phyloP scores from a whole-genome alignment of 2,888 invertebrate species.

The Drosophila percnosoma region DNA sequence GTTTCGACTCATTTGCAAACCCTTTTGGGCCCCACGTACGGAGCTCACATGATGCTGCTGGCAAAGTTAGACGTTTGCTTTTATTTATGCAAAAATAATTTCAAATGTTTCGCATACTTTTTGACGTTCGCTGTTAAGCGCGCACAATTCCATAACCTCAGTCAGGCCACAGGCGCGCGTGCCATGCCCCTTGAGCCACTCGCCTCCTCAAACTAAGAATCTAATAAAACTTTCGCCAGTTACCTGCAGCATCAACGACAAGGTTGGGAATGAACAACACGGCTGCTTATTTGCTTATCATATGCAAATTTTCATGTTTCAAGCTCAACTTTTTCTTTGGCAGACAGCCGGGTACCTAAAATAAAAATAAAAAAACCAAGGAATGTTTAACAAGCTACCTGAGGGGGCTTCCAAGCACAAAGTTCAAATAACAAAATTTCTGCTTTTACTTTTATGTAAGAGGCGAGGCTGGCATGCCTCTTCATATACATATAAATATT shows the following conservation, averaged over 20 bases:
- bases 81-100: conserved; percentile 80
- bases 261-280: conserved; percentile 37
- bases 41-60: conserved; percentile 20
- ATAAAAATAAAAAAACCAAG: conserved; percentile 49
- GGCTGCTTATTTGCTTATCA: conserved; percentile 75
- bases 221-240: conserved; percentile 78
- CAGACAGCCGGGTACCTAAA: conserved; percentile 13
- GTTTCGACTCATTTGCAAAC: conserved; percentile 64
- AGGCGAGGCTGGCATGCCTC: conserved; percentile 29
- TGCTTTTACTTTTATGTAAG: conserved; percentile 60
- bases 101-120: conserved; percentile 74
- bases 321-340: conserved; percentile 65
- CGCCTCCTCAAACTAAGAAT: conserved; percentile 62
- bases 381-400: conserved; percentile 81
- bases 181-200: conserved; percentile 3
- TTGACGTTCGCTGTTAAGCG: conserved; percentile 45
- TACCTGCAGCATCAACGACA: conserved; percentile 46
- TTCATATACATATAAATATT: conserved; percentile 16
- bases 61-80: conserved; percentile 40
- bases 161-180: conserved; percentile 55
- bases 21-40: conserved; percentile 50
- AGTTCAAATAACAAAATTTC: conserved; percentile 77
- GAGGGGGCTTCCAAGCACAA: conserved; percentile 58
- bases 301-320: conserved; percentile 78
- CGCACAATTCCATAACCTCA: conserved; percentile 68